Evolutionary conservation across 2,888 invertebrate species (phyloP).

Genomic region (Oscheius sp.): DNA sequence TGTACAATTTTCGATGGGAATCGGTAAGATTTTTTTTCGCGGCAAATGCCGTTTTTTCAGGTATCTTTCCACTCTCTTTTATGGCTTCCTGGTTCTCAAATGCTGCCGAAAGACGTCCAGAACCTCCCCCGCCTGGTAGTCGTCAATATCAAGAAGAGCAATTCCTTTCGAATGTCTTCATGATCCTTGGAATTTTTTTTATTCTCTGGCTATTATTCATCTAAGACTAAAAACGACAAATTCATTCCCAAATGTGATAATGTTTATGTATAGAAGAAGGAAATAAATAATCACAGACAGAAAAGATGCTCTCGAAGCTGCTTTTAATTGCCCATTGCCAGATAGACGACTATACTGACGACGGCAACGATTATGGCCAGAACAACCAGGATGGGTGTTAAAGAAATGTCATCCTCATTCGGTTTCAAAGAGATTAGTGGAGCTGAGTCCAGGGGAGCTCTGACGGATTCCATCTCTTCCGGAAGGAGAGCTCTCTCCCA

Average conservation of each 20-base stretch:
- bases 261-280: too few species aligned
- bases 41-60: slow-evolving; percentile 26
- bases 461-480: slow-evolving; percentile 49
- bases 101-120: slow-evolving; percentile 31
- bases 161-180: slow-evolving; percentile 62
- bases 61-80: slow-evolving; percentile 67
- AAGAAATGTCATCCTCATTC: slow-evolving; percentile 29
- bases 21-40: slow-evolving; percentile 43
- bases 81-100: slow-evolving; percentile 62
- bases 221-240: neutral
- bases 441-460: slow-evolving; percentile 42
- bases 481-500: slow-evolving; percentile 52
- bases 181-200: slow-evolving; percentile 65
- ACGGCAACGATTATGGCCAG: slow-evolving; percentile 35
- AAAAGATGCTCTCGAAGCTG: neutral
- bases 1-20: slow-evolving; percentile 69
- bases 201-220: slow-evolving; percentile 63
- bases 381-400: slow-evolving; percentile 23
- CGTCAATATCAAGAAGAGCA: slow-evolving; percentile 66
- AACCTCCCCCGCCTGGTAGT: slow-evolving; percentile 53
- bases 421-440: slow-evolving; percentile 25
- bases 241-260: slow-evolving; percentile 23
- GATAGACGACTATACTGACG: slow-evolving; percentile 31
- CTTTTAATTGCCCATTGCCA: slow-evolving; percentile 23
- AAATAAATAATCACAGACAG: slow-evolving; percentile 18